Evolutionary conservation across 1,140 invertebrate species (phyloP).

Genomic region (Metaphire vulgaris): DNA sequence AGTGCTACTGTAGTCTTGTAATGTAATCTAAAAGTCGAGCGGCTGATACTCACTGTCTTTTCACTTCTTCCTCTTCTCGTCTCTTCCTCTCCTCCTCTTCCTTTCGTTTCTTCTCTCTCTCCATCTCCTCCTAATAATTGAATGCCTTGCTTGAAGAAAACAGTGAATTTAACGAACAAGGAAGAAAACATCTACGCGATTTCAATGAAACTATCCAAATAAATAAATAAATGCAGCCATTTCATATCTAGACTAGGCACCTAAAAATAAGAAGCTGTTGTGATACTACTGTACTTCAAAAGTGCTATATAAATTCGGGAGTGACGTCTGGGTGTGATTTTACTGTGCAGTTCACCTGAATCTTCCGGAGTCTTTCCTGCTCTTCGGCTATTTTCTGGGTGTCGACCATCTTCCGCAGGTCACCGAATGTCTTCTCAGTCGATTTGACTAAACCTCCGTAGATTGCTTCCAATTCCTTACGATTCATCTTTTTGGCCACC

Average conservation of each 20-base stretch:
- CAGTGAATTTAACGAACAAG: no score
- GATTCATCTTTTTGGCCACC: constrained; percentile 59
- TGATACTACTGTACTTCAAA: no score
- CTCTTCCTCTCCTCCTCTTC: constrained; percentile 69
- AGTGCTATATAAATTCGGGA: no score
- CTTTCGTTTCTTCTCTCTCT: constrained; percentile 65
- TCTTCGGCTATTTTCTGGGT: constrained; percentile 71
- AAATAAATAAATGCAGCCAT: no score
- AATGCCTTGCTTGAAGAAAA: no score
- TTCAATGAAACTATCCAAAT: no score
- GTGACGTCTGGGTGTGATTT: no score
- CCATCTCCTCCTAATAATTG: constrained; percentile 76
- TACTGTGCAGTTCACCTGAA: constrained; percentile 40
- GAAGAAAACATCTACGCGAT: no score
- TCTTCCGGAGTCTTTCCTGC: constrained; percentile 52
- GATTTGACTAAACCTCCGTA: constrained; percentile 63
- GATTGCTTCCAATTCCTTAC: constrained; percentile 61
- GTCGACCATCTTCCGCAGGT: constrained; percentile 63
- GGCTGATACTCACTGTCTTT: constrained; percentile 57
- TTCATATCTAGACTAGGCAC: no score
- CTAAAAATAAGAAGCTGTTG: no score
- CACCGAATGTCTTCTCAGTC: constrained; percentile 64
- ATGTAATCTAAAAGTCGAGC: no score
- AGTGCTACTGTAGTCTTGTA: no score
- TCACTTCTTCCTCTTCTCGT: constrained; percentile 75